A percentile compares a stretch with the other conserved stretches of the same genome.
Conservation (phyloP, 30 jellyfish, hydroid and myxozoan species). For the Aurelia coerulea region DNA sequence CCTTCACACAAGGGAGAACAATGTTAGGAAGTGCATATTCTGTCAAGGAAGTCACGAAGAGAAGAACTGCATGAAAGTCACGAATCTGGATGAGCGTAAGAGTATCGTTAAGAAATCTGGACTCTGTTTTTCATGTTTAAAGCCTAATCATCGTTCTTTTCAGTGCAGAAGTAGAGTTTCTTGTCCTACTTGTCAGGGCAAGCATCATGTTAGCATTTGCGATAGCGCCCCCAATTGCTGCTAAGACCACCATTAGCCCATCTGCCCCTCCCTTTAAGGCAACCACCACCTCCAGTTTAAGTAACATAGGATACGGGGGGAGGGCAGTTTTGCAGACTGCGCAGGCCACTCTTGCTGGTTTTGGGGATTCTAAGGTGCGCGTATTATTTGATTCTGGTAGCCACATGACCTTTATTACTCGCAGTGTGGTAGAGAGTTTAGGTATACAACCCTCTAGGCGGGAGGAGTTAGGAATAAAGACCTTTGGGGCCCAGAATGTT, state of each 20-base stretch:
- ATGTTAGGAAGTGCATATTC: not conserved
- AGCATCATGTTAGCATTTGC: conserved; percentile 15
- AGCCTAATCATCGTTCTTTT: not conserved
- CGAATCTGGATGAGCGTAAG: conserved; percentile 3
- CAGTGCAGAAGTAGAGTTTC: not conserved
- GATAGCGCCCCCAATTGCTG: not conserved
- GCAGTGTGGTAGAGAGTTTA: conserved; percentile 8
- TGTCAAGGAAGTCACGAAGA: not conserved
- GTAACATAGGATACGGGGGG: conserved; percentile 13
- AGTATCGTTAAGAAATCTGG: not conserved
- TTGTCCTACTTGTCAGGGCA: conserved; percentile 3
- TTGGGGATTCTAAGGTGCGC: not conserved
- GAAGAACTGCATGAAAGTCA: not conserved
- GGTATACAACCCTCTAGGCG: conserved; percentile 11
- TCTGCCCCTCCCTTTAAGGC: no score
- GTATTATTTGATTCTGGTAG: conserved; percentile 35
- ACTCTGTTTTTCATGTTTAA: conserved; percentile 1
- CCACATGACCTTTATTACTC: conserved; percentile 31
- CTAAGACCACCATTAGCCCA: no score
- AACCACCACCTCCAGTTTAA: not conserved
- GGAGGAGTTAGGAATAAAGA: conserved; percentile 5
- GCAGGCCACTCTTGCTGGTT: conserved; percentile 4
- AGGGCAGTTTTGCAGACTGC: conserved; percentile 35
- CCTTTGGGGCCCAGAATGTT: conserved; percentile 26
- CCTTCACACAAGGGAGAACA: no score